phyloP scores from a whole-genome alignment of 2,113 vertebrate genomes.

The Bufo gargarizans region DNA sequence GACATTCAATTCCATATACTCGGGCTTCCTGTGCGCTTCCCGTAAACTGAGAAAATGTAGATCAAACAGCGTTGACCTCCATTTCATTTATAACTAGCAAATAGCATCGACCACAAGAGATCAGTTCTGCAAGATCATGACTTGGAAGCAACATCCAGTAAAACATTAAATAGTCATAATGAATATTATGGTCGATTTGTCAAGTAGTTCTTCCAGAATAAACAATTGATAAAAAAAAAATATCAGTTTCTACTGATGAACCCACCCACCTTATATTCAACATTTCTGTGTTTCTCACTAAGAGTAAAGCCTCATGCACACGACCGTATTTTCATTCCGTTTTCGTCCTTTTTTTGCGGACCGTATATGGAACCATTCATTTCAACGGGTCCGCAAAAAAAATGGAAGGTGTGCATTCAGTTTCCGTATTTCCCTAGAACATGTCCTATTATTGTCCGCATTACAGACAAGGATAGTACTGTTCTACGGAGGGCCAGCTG shows the following conservation, averaged over 20 bases:
- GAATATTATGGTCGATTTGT: background rate
- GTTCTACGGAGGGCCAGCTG: too few species aligned
- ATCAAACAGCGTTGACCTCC: background rate
- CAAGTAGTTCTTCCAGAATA: background rate
- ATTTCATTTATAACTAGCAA: background rate
- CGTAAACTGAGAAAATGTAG: background rate
- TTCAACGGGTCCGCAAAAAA: too few species aligned
- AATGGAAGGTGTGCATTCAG: too few species aligned
- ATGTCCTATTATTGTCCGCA: too few species aligned
- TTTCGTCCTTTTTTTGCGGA: too few species aligned
- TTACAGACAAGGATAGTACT: too few species aligned
- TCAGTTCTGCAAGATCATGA: background rate
- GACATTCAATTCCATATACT: too few species aligned
- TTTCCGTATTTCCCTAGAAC: too few species aligned
- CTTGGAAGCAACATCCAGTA: background rate
- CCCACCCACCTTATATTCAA: background rate
- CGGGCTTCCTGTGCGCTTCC: background rate
- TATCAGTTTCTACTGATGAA: background rate
- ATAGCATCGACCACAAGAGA: background rate
- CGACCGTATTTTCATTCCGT: too few species aligned
- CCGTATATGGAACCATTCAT: too few species aligned
- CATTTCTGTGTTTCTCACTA: conserved; percentile 16
- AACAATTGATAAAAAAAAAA: background rate
- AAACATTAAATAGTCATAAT: background rate
- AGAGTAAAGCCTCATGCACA: background rate